phyloP scores from a whole-genome alignment of 1,140 invertebrate species.

The Contarinia nasturtii region DNA sequence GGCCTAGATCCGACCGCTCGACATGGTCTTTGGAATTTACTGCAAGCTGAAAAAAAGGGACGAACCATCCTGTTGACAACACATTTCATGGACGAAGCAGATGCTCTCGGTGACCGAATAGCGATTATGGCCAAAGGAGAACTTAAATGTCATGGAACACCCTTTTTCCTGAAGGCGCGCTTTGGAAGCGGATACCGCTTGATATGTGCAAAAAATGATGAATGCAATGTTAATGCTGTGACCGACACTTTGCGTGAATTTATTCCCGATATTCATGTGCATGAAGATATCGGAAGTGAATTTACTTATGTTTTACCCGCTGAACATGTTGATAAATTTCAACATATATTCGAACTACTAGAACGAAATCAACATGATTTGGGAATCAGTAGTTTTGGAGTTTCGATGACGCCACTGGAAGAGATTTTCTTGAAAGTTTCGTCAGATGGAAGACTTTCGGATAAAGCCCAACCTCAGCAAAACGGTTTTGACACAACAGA shows the following conservation, averaged over 20 bases:
- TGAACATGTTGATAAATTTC: conserved; percentile 17
- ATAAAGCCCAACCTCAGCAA: no score
- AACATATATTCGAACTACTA: conserved; percentile 34
- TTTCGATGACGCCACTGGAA: conserved; percentile 73
- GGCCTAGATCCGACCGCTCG: conserved; percentile 89
- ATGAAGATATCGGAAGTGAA: not conserved
- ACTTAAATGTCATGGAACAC: conserved; percentile 63
- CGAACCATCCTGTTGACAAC: conserved; percentile 81
- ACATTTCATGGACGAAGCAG: conserved; percentile 85
- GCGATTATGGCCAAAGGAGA: conserved; percentile 74
- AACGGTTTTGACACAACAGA: no score
- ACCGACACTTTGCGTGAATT: conserved; percentile 13
- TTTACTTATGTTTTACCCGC: conserved; percentile 10
- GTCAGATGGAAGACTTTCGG: no score
- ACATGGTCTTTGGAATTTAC: conserved; percentile 72
- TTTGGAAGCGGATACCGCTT: conserved; percentile 36
- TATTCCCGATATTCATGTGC: conserved; percentile 8
- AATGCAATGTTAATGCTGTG: conserved; percentile 11
- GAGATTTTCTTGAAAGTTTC: conserved; percentile 57
- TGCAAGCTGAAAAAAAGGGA: conserved; percentile 33
- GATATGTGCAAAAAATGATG: conserved; percentile 25
- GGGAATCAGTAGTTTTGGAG: conserved; percentile 31
- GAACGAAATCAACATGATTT: conserved; percentile 34
- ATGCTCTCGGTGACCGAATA: conserved; percentile 75
- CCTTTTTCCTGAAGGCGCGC: conserved; percentile 72